Conservation (phyloP, 2,113 vertebrate genomes). For the Coracopsis vasa region DNA sequence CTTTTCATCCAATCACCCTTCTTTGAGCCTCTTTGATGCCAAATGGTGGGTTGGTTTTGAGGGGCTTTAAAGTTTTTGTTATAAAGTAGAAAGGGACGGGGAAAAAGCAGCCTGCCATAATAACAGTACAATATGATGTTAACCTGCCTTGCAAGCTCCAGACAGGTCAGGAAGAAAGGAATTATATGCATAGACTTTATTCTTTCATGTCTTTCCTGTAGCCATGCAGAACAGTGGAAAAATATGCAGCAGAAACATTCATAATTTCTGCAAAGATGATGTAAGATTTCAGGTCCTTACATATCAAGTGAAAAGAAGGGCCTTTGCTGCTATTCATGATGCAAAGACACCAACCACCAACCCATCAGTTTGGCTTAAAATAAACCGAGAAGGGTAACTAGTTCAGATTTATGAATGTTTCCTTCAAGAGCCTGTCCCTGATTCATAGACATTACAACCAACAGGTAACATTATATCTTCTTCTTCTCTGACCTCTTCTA, state of each 20-base stretch:
- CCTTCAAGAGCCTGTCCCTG: background rate
- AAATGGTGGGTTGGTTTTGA: background rate
- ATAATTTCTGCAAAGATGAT: background rate
- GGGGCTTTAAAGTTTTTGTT: rapidly evolving
- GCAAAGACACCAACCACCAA: background rate
- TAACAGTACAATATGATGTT: background rate
- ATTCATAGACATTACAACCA: background rate
- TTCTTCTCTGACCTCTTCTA: background rate
- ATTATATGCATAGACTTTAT: background rate
- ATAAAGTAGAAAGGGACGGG: background rate
- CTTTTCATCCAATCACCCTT: background rate
- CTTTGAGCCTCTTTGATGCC: background rate
- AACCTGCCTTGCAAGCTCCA: background rate
- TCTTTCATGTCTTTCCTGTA: background rate
- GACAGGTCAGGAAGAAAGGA: background rate
- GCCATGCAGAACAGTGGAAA: background rate
- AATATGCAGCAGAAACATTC: background rate
- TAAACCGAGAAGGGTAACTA: background rate
- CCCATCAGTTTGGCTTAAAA: background rate
- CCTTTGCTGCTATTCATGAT: background rate
- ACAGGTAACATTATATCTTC: background rate
- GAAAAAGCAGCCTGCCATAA: background rate
- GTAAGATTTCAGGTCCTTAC: background rate
- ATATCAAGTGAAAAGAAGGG: background rate
- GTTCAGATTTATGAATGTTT: background rate